phyloP scores from a whole-genome alignment of 2,797 vertebrate species.

The Pyrocephalus nanus region DNA sequence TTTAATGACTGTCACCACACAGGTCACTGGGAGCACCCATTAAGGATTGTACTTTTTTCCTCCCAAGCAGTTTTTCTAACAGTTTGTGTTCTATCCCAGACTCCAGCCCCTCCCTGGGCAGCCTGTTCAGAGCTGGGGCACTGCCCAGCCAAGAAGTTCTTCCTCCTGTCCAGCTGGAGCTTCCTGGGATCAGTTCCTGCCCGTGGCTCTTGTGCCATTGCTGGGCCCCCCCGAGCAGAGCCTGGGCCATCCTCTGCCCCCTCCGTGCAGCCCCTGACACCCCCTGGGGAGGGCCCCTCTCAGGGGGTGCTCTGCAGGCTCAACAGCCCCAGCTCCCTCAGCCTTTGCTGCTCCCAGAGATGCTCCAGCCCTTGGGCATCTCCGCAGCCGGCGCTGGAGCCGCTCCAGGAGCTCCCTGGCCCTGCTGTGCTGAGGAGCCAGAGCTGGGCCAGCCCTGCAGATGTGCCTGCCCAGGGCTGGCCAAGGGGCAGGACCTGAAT shows the following conservation, averaged over 20 bases:
- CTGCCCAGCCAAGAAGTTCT: not conserved
- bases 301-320: not conserved
- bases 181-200: not conserved
- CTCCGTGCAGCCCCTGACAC: not conserved
- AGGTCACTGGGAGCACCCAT: not conserved
- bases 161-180: not conserved
- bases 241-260: not conserved
- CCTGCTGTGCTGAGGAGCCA: not conserved
- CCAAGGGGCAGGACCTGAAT: not conserved
- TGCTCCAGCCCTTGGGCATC: too few species aligned
- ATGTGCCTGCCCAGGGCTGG: not conserved
- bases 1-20: not conserved
- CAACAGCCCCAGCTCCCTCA: too few species aligned
- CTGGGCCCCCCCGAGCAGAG: not conserved
- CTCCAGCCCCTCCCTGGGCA: not conserved
- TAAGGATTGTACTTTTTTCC: not conserved
- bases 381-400: too few species aligned
- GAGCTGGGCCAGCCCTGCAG: not conserved
- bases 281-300: not conserved
- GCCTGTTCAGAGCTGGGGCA: not conserved
- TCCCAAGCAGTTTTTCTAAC: not conserved
- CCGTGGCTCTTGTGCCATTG: not conserved
- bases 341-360: too few species aligned
- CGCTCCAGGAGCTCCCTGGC: not conserved
- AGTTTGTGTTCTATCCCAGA: not conserved